A percentile compares a stretch with the other conserved stretches of the same genome.
Evolutionary conservation across 2,113 vertebrate species (phyloP).

Genomic region (Cariama cristata): DNA sequence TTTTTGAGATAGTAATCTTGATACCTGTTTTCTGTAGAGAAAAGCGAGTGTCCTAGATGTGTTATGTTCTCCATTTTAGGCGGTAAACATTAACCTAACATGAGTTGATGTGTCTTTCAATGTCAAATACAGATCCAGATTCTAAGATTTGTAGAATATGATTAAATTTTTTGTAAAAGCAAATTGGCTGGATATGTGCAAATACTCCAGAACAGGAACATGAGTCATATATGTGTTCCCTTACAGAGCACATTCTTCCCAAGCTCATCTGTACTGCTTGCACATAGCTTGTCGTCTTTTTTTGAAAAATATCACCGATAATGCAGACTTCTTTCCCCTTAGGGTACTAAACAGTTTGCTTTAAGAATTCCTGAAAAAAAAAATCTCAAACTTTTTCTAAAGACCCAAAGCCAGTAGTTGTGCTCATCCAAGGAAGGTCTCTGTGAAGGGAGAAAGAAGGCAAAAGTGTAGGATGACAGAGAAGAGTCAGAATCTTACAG

Average conservation of each 20-base stretch:
- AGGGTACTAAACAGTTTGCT: not conserved
- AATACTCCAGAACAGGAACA: not conserved
- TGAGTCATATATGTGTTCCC: not conserved
- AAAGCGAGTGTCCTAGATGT: not conserved
- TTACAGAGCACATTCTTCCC: not conserved
- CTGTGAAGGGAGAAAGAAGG: not conserved
- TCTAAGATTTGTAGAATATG: not conserved
- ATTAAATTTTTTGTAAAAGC: not conserved
- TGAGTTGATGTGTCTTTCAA: not conserved
- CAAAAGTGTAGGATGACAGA: not conserved
- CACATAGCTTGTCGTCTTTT: not conserved
- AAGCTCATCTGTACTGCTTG: not conserved
- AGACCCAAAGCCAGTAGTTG: not conserved
- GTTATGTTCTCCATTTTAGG: not conserved
- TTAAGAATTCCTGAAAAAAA: not conserved
- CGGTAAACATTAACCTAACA: not conserved
- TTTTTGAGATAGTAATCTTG: not conserved
- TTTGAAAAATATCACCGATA: not conserved
- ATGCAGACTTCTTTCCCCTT: not conserved
- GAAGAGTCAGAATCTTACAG: not conserved
- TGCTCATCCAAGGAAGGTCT: not conserved
- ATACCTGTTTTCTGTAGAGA: not conserved
- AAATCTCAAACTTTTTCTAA: not conserved
- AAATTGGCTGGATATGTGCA: not conserved
- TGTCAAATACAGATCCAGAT: not conserved